phyloP scores from a whole-genome alignment of 2,113 vertebrate species.

The Trogon melanurus region DNA sequence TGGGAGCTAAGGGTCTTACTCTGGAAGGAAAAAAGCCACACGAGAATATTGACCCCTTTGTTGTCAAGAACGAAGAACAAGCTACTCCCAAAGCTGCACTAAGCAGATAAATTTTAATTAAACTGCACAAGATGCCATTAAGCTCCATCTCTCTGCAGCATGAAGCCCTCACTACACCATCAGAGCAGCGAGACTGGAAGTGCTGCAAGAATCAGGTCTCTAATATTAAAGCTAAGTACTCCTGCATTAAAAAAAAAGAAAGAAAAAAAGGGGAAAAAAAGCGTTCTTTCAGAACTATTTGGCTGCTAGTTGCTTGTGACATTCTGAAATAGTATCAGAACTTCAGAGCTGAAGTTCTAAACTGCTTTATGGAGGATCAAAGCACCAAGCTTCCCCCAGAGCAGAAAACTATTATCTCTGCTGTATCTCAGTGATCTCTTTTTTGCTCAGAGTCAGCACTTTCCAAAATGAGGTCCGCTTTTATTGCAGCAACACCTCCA shows the following conservation, averaged over 20 bases:
- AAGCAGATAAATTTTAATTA: background rate
- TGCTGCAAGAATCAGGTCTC: background rate
- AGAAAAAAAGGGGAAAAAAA: background rate
- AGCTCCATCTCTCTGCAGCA: background rate
- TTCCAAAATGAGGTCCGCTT: background rate
- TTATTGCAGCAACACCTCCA: background rate
- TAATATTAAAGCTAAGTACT: background rate
- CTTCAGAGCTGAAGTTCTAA: background rate
- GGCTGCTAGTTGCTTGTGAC: rapidly evolving
- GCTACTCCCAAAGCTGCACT: background rate
- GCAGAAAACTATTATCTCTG: background rate
- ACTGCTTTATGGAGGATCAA: background rate
- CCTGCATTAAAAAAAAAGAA: background rate
- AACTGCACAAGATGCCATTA: background rate
- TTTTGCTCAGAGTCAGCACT: background rate
- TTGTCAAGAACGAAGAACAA: background rate
- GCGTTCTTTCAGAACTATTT: background rate
- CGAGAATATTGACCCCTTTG: background rate
- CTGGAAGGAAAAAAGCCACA: background rate
- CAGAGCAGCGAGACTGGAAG: background rate
- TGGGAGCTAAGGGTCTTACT: background rate
- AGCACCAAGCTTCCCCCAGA: background rate
- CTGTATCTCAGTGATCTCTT: background rate
- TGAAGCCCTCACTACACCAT: background rate
- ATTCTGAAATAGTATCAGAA: background rate